Evolutionary conservation across 2,888 invertebrate genomes (phyloP), one percentile per base, ranked within the genome.

Genomic region (Mesoligia furuncula): DNA sequence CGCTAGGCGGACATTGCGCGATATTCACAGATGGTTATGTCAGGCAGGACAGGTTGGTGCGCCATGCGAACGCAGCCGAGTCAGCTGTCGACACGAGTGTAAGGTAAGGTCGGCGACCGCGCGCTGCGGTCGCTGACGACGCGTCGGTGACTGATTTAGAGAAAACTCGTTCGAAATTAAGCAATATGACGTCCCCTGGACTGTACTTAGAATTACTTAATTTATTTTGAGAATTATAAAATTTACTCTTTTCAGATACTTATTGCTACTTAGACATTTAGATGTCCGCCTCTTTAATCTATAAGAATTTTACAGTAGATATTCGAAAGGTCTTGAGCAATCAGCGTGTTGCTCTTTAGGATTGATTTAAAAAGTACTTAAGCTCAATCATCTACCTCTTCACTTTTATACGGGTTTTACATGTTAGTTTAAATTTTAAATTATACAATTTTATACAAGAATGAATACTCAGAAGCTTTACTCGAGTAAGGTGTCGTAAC

Each of bases 381-480:
- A 96, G 96, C 96, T 96, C 95, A 96, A 96, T 95, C 94, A 95
- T 93, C 95, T 96, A 96, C 96, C 96, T 96, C 96, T 96, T 96
- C 96, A 96, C 95, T 96, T 96, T 96, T 96, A 96, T 96, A 96
- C 96, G 96, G 96, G 96, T 96, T 96, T 94, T 96, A 96, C 96
- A 96, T 95, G 96, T 95, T 96, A 96, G 96, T 96, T 96, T 96
- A 96, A 84, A 85, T 84, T 84, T 84, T 84, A 84, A 84, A 96
- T 96, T 96, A 96, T 96, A 96, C 96, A 96, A 95, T 95, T 85
- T 85, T 96, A 96, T 95, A 96, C 95, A 96, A 93, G 94, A 96
- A 95, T 93, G 90, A 96, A 96, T 96, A 96, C 96, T 96, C 96
- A 96, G 95, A 96, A 96, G 96, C 96, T 96, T 96, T 96, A 96